Base-by-base conservation (phyloP, 2,113 vertebrate genomes). In the Patagioenas fasciata region DNA sequence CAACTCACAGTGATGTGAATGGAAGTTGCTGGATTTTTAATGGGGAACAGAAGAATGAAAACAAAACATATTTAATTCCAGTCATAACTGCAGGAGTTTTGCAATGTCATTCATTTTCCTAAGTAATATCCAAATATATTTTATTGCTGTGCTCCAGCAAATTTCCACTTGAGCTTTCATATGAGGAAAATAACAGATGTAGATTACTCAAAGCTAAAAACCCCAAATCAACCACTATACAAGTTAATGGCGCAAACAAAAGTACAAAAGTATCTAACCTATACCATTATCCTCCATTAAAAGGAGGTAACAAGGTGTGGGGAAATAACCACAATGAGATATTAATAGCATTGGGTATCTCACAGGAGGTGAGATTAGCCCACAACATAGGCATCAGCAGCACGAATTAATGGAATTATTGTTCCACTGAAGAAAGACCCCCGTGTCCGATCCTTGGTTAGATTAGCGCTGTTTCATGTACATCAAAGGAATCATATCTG, bases 61-160 rank as follows among this genome's bases (percentile, higher is more conserved):
- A 91, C 16, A 18, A 3, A 87, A 80, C 82, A 61, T 77, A 93
- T 91, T 97, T 93, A 14, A 56, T 97, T 95, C 86, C 88, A 84
- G 28, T 80, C 87, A 48, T 80, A 86, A 96, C 87, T 94, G 48
- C 28, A 73, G 84, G 66, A 94, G 26, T 85, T 97, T 97, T 95
- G 65, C 90, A 93, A 17, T 28, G 44, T 77, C 58, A 58, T 89
- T 93, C 6, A 56, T 95, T 95, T 97, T 88, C 61, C 26, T 31
- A 79, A 93, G 53, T 69, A 95, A 90, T 28, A 95, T 11, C 26
- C 64, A 87, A 81, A 71, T 50, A 79, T 13, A 93, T 85, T 97
- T 94, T 67, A 51, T 57, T 92, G 38, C 74, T 93, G 44, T 15
- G 9, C 20, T 71, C 25, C 25, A 82, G 47, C 16, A 75, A 94